These are phyloP conservation scores for Aleiodes alternator DNA, from an alignment of 2,888 invertebrate genomes.

Conservation along the genomic window DNA sequence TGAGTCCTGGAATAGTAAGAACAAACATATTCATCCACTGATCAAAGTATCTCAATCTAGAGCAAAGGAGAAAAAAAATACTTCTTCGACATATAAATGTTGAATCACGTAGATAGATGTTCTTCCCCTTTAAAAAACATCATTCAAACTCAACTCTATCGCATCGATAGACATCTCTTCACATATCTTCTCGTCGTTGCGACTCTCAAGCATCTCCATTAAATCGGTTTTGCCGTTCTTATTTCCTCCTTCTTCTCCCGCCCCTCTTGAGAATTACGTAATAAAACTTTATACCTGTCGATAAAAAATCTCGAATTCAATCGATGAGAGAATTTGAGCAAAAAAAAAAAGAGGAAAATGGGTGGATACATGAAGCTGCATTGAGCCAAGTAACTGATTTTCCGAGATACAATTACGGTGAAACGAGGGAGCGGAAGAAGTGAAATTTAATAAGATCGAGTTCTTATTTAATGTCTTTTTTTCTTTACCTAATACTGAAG, in stretches of 20 bases:
- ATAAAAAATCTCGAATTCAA: slow-evolving; percentile 24
- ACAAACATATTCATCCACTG: slow-evolving; percentile 29
- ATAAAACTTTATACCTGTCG: slow-evolving; percentile 27
- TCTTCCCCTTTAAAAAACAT: not conserved
- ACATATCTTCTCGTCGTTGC: too few relatives aligned
- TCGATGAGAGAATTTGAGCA: not conserved
- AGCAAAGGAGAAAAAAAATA: slow-evolving; percentile 3
- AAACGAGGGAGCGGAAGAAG: not conserved
- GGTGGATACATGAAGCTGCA: too few relatives aligned
- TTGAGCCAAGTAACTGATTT: not conserved
- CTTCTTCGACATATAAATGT: not conserved
- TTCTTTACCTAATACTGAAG: not conserved
- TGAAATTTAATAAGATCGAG: slow-evolving; percentile 7
- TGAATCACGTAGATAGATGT: slow-evolving; percentile 18
- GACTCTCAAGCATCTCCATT: too few relatives aligned
- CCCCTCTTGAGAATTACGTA: not conserved
- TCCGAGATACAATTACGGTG: not conserved
- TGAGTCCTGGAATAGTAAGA: slow-evolving; percentile 7
- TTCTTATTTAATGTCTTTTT: slow-evolving; percentile 19
- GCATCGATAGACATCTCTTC: not conserved
- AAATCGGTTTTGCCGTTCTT: not conserved
- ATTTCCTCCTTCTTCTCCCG: not conserved
- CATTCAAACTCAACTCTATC: not conserved
- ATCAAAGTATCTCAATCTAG: slow-evolving; percentile 23
- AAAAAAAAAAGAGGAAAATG: too few relatives aligned